Percentiles rank a stretch among this genome's conserved stretches.
These are phyloP conservation scores for Chelidonichthys spinosus DNA, from an alignment of 2,797 vertebrate genomes.

Conservation along the genomic window DNA sequence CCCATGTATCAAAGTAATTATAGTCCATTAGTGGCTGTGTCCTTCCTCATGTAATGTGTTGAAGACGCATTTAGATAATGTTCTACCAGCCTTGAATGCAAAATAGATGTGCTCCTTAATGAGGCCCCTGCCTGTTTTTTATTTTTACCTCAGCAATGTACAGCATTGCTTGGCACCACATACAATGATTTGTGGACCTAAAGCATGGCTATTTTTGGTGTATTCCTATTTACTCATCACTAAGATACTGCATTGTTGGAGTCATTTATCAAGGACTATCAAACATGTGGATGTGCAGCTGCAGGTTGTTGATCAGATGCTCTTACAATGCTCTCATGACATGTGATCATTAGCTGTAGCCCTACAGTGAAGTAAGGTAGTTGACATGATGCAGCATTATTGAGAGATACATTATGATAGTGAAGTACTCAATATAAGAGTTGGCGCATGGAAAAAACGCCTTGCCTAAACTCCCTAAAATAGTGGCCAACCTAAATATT, in stretches of 20 bases:
- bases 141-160: neutral
- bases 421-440: neutral
- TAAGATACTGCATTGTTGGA: neutral
- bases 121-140: neutral
- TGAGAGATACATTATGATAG: neutral
- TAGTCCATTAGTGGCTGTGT: constrained; percentile 18
- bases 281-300: neutral
- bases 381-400: neutral
- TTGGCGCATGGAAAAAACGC: neutral
- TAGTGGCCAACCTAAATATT: neutral
- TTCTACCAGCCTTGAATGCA: constrained; percentile 20
- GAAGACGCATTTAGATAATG: constrained; percentile 8
- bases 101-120: constrained; percentile 11
- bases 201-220: neutral
- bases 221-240: neutral
- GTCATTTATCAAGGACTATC: neutral
- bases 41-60: constrained; percentile 16
- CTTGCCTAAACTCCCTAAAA: neutral
- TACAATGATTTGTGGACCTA: neutral
- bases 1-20: neutral
- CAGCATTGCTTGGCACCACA: neutral
- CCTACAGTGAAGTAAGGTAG: neutral
- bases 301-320: neutral
- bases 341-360: neutral
- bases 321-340: too few relatives aligned